phyloP scores from a whole-genome alignment of 2,797 vertebrate species.

The Pipistrellus pipistrellus region DNA sequence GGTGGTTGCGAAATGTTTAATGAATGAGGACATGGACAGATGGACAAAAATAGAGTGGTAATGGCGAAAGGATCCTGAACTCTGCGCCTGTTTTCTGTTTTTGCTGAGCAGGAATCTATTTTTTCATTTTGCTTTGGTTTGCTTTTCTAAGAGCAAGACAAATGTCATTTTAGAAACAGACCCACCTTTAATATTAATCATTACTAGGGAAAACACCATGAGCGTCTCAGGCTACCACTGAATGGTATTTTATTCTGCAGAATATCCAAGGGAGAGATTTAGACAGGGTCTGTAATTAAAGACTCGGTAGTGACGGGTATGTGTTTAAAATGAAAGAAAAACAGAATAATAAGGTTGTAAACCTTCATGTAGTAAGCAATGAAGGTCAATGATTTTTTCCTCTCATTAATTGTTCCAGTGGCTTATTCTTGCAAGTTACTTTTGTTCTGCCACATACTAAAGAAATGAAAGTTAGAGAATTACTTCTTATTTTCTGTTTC shows the following conservation, averaged over 20 bases:
- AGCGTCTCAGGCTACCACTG: not conserved
- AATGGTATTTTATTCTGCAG: constrained; percentile 42
- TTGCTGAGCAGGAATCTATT: not conserved
- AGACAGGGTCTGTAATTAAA: constrained; percentile 20
- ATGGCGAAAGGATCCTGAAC: not conserved
- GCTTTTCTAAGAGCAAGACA: constrained; percentile 35
- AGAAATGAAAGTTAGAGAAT: not conserved
- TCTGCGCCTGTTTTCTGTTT: constrained; percentile 16
- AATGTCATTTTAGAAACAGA: constrained; percentile 46
- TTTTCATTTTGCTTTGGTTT: constrained; percentile 20
- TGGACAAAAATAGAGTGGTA: not conserved
- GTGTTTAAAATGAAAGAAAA: constrained; percentile 52
- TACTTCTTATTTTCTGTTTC: constrained; percentile 36
- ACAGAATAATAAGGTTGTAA: not conserved
- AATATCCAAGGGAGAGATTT: constrained; percentile 6
- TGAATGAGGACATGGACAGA: constrained; percentile 27
- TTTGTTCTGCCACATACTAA: not conserved
- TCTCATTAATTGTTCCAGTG: not conserved
- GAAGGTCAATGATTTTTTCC: not conserved
- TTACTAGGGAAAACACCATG: not conserved
- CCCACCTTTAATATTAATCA: constrained; percentile 33
- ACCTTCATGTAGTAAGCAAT: not conserved
- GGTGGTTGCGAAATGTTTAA: not conserved
- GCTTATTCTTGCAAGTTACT: not conserved
- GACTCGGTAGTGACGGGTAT: not conserved